Percentiles rank a stretch among this genome's conserved stretches.
These are phyloP conservation scores for Centruroides sculpturatus DNA, from an alignment of 1,140 invertebrate genomes.

Conservation along the genomic window DNA sequence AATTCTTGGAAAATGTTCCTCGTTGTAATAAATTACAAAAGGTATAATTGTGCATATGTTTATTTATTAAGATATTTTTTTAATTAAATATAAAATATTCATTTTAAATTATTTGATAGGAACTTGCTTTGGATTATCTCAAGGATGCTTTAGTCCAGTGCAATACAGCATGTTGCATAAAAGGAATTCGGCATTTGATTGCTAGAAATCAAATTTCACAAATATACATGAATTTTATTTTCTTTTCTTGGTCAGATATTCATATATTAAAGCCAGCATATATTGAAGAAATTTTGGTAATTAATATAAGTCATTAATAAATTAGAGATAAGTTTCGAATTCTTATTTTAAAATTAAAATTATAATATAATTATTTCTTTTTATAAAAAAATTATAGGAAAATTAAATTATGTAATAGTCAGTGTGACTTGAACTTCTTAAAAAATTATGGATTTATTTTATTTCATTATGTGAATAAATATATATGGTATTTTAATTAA, in stretches of 20 bases:
- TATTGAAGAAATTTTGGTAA: conserved; percentile 7
- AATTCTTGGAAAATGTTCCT: not conserved
- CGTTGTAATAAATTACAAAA: not conserved
- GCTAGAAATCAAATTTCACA: not conserved
- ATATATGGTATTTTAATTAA: no score
- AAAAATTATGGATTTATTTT: no score
- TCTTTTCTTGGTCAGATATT: conserved; percentile 8
- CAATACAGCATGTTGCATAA: conserved; percentile 8
- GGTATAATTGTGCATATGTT: not conserved
- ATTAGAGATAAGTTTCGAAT: no score
- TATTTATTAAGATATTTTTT: not conserved
- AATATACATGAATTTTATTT: conserved; percentile 3
- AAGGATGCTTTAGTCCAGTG: conserved; percentile 12
- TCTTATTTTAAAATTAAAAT: no score
- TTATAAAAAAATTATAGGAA: no score
- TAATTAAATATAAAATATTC: not conserved
- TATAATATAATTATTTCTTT: no score
- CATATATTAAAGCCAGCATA: conserved; percentile 4
- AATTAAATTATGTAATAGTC: no score
- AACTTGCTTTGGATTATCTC: not conserved
- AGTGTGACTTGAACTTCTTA: no score
- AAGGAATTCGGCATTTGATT: conserved; percentile 3
- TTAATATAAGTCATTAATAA: not conserved
- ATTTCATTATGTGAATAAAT: no score
- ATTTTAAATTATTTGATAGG: conserved; percentile 5